These are phyloP conservation scores for Ditylenchus weischeri DNA, from an alignment of 2,888 invertebrate species.

Conservation along the genomic window DNA sequence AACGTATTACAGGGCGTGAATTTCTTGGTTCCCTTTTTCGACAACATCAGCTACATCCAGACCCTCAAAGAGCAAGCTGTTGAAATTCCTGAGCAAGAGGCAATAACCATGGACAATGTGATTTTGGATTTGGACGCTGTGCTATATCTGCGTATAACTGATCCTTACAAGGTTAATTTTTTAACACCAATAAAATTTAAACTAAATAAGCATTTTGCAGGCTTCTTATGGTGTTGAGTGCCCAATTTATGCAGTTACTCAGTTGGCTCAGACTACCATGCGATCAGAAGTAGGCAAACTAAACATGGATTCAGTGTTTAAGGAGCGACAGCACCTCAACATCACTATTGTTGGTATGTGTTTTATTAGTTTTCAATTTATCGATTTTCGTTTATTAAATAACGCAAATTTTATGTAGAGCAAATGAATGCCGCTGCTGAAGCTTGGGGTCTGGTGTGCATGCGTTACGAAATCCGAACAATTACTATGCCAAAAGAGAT, in stretches of 20 bases:
- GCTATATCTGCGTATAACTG: slow-evolving; percentile 28
- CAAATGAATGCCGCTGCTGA: slow-evolving; percentile 22
- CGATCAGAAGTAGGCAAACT: slow-evolving; percentile 31
- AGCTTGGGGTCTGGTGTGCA: slow-evolving; percentile 26
- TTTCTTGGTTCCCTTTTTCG: slow-evolving; percentile 25
- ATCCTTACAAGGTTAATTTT: slow-evolving; percentile 28
- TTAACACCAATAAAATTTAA: too few species aligned
- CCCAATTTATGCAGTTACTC: slow-evolving; percentile 30
- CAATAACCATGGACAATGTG: slow-evolving; percentile 31
- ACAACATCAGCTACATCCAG: slow-evolving; percentile 25
- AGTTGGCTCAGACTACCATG: slow-evolving; percentile 28
- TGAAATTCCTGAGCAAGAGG: slow-evolving; percentile 31
- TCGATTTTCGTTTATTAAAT: too few species aligned
- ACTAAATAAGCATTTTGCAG: slow-evolving; percentile 9
- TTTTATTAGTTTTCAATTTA: too few species aligned
- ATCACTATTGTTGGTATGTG: slow-evolving; percentile 22
- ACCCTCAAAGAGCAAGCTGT: slow-evolving; percentile 30
- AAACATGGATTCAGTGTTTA: slow-evolving; percentile 22
- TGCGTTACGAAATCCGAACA: slow-evolving; percentile 29
- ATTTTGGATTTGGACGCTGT: slow-evolving; percentile 33
- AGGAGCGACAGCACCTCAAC: slow-evolving; percentile 22
- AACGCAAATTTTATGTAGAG: slow-evolving; percentile 12
- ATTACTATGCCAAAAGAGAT: slow-evolving; percentile 28
- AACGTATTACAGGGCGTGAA: slow-evolving; percentile 23
- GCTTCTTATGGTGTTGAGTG: slow-evolving; percentile 33